Evolutionary conservation across 1,140 invertebrate genomes (phyloP), one percentile per base, ranked within the genome.

Genomic region (Laupala kohalensis): DNA sequence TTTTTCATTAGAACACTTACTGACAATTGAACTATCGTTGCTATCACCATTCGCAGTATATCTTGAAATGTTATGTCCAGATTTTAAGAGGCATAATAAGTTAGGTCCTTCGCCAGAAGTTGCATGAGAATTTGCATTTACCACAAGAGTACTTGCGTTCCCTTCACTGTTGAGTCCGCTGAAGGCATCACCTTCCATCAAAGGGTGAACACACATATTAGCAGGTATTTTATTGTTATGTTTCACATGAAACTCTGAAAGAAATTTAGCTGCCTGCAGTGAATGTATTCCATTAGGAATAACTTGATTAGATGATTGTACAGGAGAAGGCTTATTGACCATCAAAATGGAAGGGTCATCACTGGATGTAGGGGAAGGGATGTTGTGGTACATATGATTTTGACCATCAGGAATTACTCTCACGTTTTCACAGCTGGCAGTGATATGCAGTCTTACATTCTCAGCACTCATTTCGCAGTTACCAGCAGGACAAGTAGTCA

Each of bases 161-260:
- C 37, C 37, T 53, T 53, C 37, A 53, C 9, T 53, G 19, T 13
- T 19, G 19, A 13, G 37, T 53, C 37, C 19, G 19, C 37, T 53
- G 19, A 13, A 53, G 19, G 37, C 19, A 13, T 9, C 19, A 19
- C 37, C 37, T 53, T 53, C 37, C 37, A 53, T 13, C 9, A 53
- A 9, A 53, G 37, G 37, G 19, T 53, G 37, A 53, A 13, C 19
- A 53, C 37, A 19, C 19, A 53, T 13, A 53, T 53, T 9, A 13
- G 19, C 37, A 53, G 37, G 37, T 53, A 68, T 6, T 68, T 68
- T 23, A 2, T 19, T 29, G 9, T 72, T 64, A n/a, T 72, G 71
- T 26, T 66, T 67, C 65, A 69, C 24, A 25, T 72, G 71, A n/a
- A 72, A 68, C n/a, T 72, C 71, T 68, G 71, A 12, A 25, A 72